These are phyloP conservation scores for Candidula unifasciata DNA, from an alignment of 2,888 invertebrate genomes.

Conservation along the genomic window DNA sequence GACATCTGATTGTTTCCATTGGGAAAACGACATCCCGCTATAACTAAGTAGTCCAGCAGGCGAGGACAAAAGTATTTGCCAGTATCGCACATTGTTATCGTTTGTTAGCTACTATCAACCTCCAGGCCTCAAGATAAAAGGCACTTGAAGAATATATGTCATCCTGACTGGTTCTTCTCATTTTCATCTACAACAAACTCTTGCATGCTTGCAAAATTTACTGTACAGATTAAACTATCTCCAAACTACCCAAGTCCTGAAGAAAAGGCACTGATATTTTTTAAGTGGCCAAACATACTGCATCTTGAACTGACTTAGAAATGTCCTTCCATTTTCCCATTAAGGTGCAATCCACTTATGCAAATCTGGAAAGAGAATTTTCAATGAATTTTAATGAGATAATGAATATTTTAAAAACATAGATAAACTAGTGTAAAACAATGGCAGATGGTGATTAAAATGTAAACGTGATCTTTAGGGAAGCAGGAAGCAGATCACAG, in stretches of 20 bases:
- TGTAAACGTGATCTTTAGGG: no score
- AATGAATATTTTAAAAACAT: neutral
- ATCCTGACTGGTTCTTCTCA: neutral
- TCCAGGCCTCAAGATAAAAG: slow-evolving; percentile 5
- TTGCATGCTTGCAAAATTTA: neutral
- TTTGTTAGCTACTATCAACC: neutral
- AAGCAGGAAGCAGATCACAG: no score
- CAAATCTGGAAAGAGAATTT: slow-evolving; percentile 4
- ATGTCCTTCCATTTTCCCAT: slow-evolving; percentile 4
- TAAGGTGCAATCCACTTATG: neutral
- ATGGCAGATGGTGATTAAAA: neutral
- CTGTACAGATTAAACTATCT: neutral
- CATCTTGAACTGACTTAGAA: neutral
- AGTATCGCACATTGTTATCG: slow-evolving; percentile 43
- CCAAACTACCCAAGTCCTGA: slow-evolving; percentile 27
- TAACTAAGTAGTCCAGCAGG: slow-evolving; percentile 93
- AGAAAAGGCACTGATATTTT: slow-evolving; percentile 52
- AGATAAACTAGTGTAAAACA: neutral
- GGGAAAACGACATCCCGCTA: slow-evolving; percentile 91
- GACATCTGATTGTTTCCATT: slow-evolving; percentile 77
- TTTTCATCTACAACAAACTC: neutral
- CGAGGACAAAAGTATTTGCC: slow-evolving; percentile 81
- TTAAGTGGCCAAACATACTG: slow-evolving; percentile 1
- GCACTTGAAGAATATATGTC: slow-evolving; percentile 26
- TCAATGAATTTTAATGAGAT: neutral